Conservation (phyloP, 2,797 vertebrate genomes). For the Pseudopleuronectes americanus region DNA sequence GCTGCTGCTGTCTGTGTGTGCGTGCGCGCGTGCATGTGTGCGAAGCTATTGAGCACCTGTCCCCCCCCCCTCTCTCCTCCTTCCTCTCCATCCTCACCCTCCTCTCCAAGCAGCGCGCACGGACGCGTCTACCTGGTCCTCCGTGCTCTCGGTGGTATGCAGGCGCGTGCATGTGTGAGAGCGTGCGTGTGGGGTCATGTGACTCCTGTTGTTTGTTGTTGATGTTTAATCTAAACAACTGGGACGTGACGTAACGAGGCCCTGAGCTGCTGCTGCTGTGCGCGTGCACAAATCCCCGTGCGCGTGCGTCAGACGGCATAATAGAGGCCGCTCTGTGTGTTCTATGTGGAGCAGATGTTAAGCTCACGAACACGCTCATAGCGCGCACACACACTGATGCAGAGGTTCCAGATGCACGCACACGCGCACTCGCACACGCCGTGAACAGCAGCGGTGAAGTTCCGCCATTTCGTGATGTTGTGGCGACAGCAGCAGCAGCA, state of each 20-base stretch:
- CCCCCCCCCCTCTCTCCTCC: background rate
- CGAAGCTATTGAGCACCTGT: constrained; percentile 58
- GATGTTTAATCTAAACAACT: constrained; percentile 56
- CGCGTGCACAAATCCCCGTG: constrained; percentile 32
- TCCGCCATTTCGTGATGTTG: constrained; percentile 83
- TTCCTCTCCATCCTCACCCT: constrained; percentile 12
- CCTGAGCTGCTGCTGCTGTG: constrained; percentile 36
- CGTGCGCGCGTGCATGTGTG: constrained; percentile 26
- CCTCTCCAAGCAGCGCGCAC: no score
- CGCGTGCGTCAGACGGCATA: constrained; percentile 42
- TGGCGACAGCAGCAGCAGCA: constrained; percentile 49
- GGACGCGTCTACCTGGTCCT: background rate
- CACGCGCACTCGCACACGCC: background rate
- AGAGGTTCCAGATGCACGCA: constrained; percentile 1
- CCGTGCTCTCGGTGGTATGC: background rate
- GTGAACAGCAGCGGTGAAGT: constrained; percentile 55
- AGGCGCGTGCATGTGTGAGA: constrained; percentile 16
- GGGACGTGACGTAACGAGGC: constrained; percentile 69
- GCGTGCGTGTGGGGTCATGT: constrained; percentile 8
- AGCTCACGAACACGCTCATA: constrained; percentile 48
- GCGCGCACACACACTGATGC: constrained; percentile 8
- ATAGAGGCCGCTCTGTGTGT: constrained; percentile 16
- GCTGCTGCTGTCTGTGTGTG: constrained; percentile 23
- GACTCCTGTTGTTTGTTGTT: constrained; percentile 54
- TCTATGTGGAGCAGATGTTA: constrained; percentile 69